Base-by-base conservation (phyloP, 2,797 vertebrate genomes). In the Hoplostethus atlanticus region DNA sequence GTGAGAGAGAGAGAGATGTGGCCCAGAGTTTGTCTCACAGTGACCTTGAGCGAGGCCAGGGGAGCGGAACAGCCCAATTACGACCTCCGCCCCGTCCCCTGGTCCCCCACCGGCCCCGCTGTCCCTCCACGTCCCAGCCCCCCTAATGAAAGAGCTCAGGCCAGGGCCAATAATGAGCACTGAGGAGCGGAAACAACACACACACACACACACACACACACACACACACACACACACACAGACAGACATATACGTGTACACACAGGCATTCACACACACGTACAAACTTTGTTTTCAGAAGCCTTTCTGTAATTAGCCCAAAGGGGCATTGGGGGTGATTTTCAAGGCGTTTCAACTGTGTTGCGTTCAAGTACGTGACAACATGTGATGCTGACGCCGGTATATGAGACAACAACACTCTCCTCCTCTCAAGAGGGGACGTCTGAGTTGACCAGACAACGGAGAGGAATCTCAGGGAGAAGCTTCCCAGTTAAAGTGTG, bases 61-160 rank as follows among this genome's bases (percentile, higher is more conserved):
- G 87, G 91, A 92, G 87, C 81, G 82, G 89, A 94, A 93, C 89
- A 82, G 87, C 80, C 92, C 90, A 94, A 95, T 95, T 95, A 95
- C 78, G 78, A 89, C 88, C 89, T 90, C 84, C 84, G 64, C 88
- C 81, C 87, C 76, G 57, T 87, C 87, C 87, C 89, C 87, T 71
- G 85, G 74, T 90, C 85, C 84, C 89, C 85, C 16, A 59, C 74
- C 63, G 64, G 64, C 75, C 74, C 77, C 64, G 76, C 73, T 34
- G 71, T 74, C 87, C 86, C 90, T 87, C 85, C 84, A 84, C 83
- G 79, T 78, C 86, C 77, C 78, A 79, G 79, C 60, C 68, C 70
- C 71, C 68, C 64, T 92, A 94, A 94, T 94, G 91, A 94, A 94
- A 93, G 90, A 93, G 85, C 90, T 90, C 86, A 81, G 83, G 79